Evolutionary conservation across 2,113 vertebrate species (phyloP).

Genomic region (Rissa tridactyla): DNA sequence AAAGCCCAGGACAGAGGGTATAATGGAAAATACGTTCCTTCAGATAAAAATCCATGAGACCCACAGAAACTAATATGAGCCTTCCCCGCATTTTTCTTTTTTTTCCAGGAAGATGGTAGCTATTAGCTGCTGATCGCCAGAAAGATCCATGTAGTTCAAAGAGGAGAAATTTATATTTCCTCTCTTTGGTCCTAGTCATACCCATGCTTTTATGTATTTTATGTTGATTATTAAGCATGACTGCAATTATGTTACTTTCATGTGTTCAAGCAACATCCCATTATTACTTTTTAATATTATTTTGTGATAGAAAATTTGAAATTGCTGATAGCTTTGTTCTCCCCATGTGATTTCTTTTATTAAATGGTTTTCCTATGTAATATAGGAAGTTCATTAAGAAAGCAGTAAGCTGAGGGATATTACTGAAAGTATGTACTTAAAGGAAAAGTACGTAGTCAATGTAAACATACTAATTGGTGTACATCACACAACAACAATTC

Average conservation of each 20-base stretch:
- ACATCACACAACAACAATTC: background rate
- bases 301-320: background rate
- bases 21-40: background rate
- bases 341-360: background rate
- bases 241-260: background rate
- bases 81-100: background rate
- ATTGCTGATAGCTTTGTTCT: background rate
- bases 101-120: background rate
- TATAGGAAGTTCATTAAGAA: conserved; percentile 19
- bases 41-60: background rate
- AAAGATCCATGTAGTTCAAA: background rate
- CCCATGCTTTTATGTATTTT: background rate
- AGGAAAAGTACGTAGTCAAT: conserved; percentile 18
- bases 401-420: background rate
- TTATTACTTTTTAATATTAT: background rate
- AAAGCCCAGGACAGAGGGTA: background rate
- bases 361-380: background rate
- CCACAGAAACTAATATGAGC: background rate
- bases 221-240: background rate
- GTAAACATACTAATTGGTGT: conserved; percentile 26
- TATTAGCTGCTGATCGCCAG: background rate
- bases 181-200: background rate
- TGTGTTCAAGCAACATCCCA: background rate
- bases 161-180: background rate
- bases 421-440: conserved; percentile 1